phyloP scores from a whole-genome alignment of 1,140 invertebrate genomes.

The Pseudoatta argentina region DNA sequence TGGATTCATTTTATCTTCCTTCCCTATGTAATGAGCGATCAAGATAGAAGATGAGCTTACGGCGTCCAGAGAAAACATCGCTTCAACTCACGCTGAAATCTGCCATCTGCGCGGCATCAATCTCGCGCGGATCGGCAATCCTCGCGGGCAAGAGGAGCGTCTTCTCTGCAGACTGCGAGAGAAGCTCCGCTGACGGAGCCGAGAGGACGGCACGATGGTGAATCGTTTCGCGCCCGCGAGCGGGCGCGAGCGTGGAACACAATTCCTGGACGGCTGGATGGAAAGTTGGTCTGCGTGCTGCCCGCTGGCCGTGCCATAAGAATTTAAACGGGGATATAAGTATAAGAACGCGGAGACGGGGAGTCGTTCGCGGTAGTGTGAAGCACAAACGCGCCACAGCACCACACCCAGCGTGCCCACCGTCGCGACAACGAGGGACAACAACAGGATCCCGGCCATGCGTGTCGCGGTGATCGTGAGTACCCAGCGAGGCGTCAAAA shows the following conservation, averaged over 20 bases:
- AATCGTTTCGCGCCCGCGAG: background rate
- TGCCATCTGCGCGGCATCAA: conserved; percentile 1
- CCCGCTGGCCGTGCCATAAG: conserved; percentile 67
- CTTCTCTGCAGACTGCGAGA: background rate
- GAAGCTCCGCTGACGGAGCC: background rate
- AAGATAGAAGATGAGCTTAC: no score
- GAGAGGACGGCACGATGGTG: background rate
- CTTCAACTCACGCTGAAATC: background rate
- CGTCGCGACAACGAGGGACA: conserved; percentile 67
- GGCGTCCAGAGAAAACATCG: no score
- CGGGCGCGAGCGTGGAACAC: conserved; percentile 56
- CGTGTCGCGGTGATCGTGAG: conserved; percentile 75
- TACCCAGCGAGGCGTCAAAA: conserved; percentile 52
- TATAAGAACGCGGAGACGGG: conserved; percentile 78
- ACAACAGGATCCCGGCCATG: conserved; percentile 64
- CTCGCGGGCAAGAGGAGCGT: background rate
- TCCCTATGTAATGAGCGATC: no score
- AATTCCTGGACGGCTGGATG: conserved; percentile 72
- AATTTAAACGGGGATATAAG: conserved; percentile 78
- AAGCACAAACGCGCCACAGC: conserved; percentile 74
- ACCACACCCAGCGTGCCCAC: conserved; percentile 75
- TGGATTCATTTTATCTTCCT: no score
- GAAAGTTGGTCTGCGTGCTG: conserved; percentile 75
- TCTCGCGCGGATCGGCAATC: conserved; percentile 16
- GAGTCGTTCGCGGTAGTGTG: conserved; percentile 75